Conservation (phyloP, 2,113 vertebrate species). For the Gymnarchus niloticus region DNA sequence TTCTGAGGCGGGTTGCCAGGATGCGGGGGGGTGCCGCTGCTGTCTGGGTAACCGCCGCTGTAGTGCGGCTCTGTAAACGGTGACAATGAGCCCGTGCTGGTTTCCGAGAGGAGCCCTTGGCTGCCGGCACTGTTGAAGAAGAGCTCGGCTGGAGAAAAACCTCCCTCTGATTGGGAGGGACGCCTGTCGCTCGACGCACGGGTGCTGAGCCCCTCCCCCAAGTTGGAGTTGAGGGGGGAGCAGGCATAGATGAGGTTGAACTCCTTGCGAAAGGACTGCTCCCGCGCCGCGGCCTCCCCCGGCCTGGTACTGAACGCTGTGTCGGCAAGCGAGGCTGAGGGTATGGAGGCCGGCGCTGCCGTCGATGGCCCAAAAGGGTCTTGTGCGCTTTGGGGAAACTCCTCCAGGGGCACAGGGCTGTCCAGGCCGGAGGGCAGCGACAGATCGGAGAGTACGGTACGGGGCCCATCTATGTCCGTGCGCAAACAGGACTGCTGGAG, state of each 20-base stretch:
- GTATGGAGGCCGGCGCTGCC: constrained; percentile 48
- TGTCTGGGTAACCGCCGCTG: constrained; percentile 61
- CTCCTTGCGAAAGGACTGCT: constrained; percentile 95
- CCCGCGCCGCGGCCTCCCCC: constrained; percentile 47
- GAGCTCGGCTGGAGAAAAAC: constrained; percentile 81
- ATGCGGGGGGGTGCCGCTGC: constrained; percentile 70
- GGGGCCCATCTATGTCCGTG: constrained; percentile 71
- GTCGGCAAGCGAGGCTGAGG: constrained; percentile 54
- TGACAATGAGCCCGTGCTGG: constrained; percentile 71
- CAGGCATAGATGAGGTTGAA: constrained; percentile 99
- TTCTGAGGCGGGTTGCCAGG: constrained; percentile 90
- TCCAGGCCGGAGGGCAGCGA: constrained; percentile 70
- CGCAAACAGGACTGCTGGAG: constrained; percentile 75
- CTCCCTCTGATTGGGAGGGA: constrained; percentile 73
- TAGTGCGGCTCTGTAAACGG: constrained; percentile 76
- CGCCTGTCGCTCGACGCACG: constrained; percentile 71
- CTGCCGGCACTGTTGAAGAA: constrained; percentile 73
- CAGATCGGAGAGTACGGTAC: constrained; percentile 71
- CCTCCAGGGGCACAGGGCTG: constrained; percentile 65
- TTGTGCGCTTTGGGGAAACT: constrained; percentile 55
- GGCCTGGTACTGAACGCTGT: constrained; percentile 43
- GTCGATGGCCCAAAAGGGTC: constrained; percentile 37
- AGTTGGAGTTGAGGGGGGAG: constrained; percentile 92
- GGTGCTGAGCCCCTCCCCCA: constrained; percentile 63
- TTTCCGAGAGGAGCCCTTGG: constrained; percentile 75